Evolutionary conservation across 2,888 invertebrate genomes (phyloP), one percentile per base, ranked within the genome.

Genomic region (Amaurobius ferox): DNA sequence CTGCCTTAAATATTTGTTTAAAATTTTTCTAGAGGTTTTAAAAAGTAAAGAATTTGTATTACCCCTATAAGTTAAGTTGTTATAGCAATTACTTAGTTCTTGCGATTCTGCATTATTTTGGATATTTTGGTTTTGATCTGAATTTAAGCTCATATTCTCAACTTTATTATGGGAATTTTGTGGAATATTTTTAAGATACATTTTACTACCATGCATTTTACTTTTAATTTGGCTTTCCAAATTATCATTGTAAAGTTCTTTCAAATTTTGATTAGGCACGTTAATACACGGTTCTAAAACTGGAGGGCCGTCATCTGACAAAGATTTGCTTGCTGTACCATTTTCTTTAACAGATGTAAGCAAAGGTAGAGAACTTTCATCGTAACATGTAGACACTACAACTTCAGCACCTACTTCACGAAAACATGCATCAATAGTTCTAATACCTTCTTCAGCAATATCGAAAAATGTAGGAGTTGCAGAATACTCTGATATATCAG

Each of bases 361-460:
- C 11, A 23, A 66, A 30, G 83, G 83, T 26, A 85, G 55, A 29
- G 66, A 44, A 55, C n/a, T 26, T 0, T 30, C 44, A 19, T 83
- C 77, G 64, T 39, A 71, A 32, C 76, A 83, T 11, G 83, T 76
- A 23, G 83, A 77, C 5, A 83, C 71, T 16, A 77, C 66, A 29
- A 72, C 72, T 85, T 85, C 83, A 5, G 77, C 83, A 16, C 83
- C 83, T 7, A 85, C 77, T 30, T 85, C 83, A 30, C 61, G 61
- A 71, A 85, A 71, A 55, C 83, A 85, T 13, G 83, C 77, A 39
- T 85, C 83, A 29, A 85, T 78, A 16, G 76, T 83, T 13, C 66
- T 30, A 11, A 83, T 83, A 13, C 76, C 71, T 72, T 77, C 67
- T 30, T 85, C 83, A n/a, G 77, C 77, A 2, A 85, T 72, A 39